phyloP scores from a whole-genome alignment of 2,888 invertebrate genomes.

The Anaspis maculata region DNA sequence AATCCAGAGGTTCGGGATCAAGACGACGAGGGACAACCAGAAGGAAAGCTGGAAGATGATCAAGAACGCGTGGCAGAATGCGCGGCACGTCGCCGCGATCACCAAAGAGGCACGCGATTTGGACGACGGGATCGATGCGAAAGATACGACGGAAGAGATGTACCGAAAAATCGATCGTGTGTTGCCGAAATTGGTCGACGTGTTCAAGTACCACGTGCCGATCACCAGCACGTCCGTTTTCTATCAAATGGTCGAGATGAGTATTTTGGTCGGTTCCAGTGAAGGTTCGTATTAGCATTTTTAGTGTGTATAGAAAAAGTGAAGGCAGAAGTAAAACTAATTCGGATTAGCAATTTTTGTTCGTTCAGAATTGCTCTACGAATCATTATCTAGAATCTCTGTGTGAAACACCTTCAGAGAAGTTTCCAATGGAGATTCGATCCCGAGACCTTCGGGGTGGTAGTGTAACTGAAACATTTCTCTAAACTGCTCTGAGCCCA shows the following conservation, averaged over 20 bases:
- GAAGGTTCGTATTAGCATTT: too few relatives aligned
- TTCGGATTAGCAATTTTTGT: too few relatives aligned
- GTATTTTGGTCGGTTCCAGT: conserved; percentile 45
- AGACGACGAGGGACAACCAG: conserved; percentile 20
- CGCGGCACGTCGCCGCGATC: conserved; percentile 6
- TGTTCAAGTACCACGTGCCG: conserved; percentile 40
- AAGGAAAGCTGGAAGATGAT: conserved; percentile 24
- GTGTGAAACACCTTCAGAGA: too few relatives aligned
- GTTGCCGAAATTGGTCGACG: conserved; percentile 12
- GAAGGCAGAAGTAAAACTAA: too few relatives aligned
- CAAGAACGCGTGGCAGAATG: conserved; percentile 7
- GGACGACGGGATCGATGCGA: conserved; percentile 31
- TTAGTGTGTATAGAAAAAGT: too few relatives aligned
- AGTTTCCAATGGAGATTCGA: too few relatives aligned
- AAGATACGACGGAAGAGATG: conserved; percentile 29
- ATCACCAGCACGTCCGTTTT: conserved; percentile 46
- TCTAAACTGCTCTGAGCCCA: too few relatives aligned
- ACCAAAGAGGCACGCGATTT: conserved; percentile 26
- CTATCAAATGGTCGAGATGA: conserved; percentile 50
- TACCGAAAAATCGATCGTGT: conserved; percentile 37
- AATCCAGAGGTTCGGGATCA: conserved; percentile 42
- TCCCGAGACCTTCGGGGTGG: too few relatives aligned
- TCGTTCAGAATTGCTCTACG: too few relatives aligned
- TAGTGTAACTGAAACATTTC: too few relatives aligned
- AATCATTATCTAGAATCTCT: too few relatives aligned